Evolutionary conservation across 2,113 vertebrate genomes (phyloP), one percentile per base, ranked within the genome.

Genomic region (Athene cunicularia): DNA sequence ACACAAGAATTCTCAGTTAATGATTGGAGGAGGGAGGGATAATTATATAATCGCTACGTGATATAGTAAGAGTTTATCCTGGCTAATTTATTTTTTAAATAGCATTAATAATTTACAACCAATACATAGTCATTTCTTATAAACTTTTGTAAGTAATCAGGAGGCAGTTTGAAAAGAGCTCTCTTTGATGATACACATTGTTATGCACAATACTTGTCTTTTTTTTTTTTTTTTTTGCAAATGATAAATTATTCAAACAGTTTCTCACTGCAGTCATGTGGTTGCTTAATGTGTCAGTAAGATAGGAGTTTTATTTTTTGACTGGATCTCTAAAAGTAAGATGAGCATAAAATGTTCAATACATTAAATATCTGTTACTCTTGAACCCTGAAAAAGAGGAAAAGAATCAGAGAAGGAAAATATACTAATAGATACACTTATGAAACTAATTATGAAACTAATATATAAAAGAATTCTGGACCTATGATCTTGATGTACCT

Each of bases 181-280:
- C 5, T 80, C 74, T 89, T 89, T 94, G 74, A 90, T 86, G 67
- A 90, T 75, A 30, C 14, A 37, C 32, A 70, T 74, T 95, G 67
- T 95, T 93, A 92, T 67, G n/a, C 60, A 76, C 6, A 93, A 81
- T 66, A 59, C 7, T 59, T 92, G 50, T 89, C 63, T 89, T 56
- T 85, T 97, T 79, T 89, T n/a, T 80, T 89, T 56, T 85, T 97
- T 79, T 89, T n/a, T 80, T 95, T 95, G 41, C 50, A 89, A 87
- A 87, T 45, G 7, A 91, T 94, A 87, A 87, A 96, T 93, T 92
- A 94, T 96, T 94, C 50, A 89, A 68, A 53, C 3, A 72, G 26
- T 67, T 90, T 90, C 58, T 93, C 64, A 64, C 50, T 86, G 71
- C 1, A 26, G 56, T 75, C 74, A 60, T 39, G 30, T 45, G 27